Conservation (phyloP, 2,888 invertebrate species). For the Sericinus montela region DNA sequence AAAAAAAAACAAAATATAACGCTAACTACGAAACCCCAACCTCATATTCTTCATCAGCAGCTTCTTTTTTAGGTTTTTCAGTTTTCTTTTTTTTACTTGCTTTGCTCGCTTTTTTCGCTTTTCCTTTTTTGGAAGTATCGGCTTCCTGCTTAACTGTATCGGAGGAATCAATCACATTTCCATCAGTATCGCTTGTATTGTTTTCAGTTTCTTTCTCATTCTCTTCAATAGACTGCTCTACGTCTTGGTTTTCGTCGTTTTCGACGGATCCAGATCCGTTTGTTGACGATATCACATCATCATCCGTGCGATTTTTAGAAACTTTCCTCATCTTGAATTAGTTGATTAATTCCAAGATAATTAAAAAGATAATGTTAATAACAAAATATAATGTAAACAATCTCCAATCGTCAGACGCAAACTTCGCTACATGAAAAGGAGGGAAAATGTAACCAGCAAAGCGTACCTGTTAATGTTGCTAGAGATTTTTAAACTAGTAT, state of each 20-base stretch:
- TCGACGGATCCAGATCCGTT: slow-evolving; percentile 64
- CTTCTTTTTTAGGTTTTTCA: slow-evolving; percentile 39
- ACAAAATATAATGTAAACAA: slow-evolving; percentile 10
- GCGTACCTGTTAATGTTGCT: slow-evolving; percentile 13
- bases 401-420: not conserved
- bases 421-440: slow-evolving; percentile 14
- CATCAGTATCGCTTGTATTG: slow-evolving; percentile 33
- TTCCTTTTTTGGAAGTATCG: slow-evolving; percentile 18
- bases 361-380: no score
- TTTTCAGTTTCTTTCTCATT: slow-evolving; percentile 27
- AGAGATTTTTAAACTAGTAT: not conserved
- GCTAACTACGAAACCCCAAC: slow-evolving; percentile 36
- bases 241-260: slow-evolving; percentile 33
- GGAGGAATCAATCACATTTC: slow-evolving; percentile 29
- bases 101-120: slow-evolving; percentile 25
- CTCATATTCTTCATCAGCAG: slow-evolving; percentile 71
- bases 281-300: slow-evolving; percentile 68
- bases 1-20: no score
- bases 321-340: slow-evolving; percentile 67
- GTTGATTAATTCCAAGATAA: slow-evolving; percentile 8
- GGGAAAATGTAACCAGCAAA: slow-evolving; percentile 15
- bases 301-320: slow-evolving; percentile 65
- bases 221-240: slow-evolving; percentile 23
- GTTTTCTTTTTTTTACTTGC: slow-evolving; percentile 49
- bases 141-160: slow-evolving; percentile 17